Evolutionary conservation across 2,888 invertebrate genomes (phyloP).

Genomic region (Bruchidius siliquastri): DNA sequence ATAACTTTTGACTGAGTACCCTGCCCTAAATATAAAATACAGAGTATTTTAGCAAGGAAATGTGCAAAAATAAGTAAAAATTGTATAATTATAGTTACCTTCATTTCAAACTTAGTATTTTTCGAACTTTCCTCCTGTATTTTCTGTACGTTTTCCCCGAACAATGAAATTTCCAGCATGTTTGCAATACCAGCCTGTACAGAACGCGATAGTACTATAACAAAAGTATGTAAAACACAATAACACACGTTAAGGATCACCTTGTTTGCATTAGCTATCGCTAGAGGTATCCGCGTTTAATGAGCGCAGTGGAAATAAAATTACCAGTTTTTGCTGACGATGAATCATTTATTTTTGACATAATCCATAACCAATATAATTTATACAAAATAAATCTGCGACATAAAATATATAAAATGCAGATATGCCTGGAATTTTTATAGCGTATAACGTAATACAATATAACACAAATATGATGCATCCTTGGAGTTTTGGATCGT

Average conservation of each 20-base stretch:
- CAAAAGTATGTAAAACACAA: background rate
- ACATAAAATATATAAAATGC: background rate
- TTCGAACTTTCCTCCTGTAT: slow-evolving; percentile 14
- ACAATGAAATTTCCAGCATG: slow-evolving; percentile 6
- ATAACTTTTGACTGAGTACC: no score
- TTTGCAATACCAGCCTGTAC: background rate
- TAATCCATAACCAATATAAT: background rate
- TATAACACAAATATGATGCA: background rate
- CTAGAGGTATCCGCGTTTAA: background rate
- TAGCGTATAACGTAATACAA: background rate
- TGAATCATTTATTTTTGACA: background rate
- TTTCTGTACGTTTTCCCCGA: slow-evolving; percentile 3
- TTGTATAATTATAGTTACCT: slow-evolving; percentile 9
- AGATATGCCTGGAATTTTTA: background rate
- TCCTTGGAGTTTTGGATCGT: background rate
- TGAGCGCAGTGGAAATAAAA: background rate
- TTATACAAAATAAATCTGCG: background rate
- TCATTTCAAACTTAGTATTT: slow-evolving; percentile 17
- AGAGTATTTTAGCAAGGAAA: background rate
- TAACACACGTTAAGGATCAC: background rate
- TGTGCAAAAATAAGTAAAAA: background rate
- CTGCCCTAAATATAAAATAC: no score
- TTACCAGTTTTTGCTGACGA: background rate
- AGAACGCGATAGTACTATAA: background rate
- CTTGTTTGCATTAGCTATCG: background rate